Base-by-base conservation (phyloP, 2,113 vertebrate species). In the Phrynocephalus versicolor region DNA sequence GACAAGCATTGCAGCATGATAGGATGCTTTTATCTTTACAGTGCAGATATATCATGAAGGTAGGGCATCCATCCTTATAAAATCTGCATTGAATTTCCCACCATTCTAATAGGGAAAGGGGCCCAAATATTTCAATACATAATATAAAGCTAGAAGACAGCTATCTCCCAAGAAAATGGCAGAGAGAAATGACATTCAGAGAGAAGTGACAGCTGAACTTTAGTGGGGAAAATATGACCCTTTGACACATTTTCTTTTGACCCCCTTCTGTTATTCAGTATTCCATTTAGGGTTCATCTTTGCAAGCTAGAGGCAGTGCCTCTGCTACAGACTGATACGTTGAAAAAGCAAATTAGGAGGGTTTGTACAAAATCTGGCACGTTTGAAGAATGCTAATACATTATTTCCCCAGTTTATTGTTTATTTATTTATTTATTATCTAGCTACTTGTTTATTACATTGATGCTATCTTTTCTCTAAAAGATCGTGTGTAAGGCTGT, bases 131-230 rank as follows among this genome's bases (percentile, higher is more conserved):
- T 76, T 3, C 14, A 82, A 72, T 16, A 1, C 18, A 57, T 71
- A 75, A 62, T 74, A 51, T n/a, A 83, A 90, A 87, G 74, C 45
- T 78, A 87, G 19, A 16, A 8, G 90, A n/a, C 90, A 70, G 45
- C 0, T 58, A 7, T 86, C 79, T 88, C 86, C 33, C 65, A 85
- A 65, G 79, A 62, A 85, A 51, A 67, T 86, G 84, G 41, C 0
- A 82, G 86, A 83, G 58, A 85, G 69, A 88, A 89, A 88, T n/a
- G 14, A 85, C 82, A 90, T 90, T 89, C 35, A 82, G 86, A 83
- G 58, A 85, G 69, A 88, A 89, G 87, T n/a, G 14, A 85, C 82
- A 90, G 1, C 21, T 79, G 21, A 88, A 84, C 87, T 67, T 90
- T 3, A n/a, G 27, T 82, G 81, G 85, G 84, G 91, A 55, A 7